Evolutionary conservation across 2,797 vertebrate genomes (phyloP), one percentile per base, ranked within the genome.

Genomic region (Channa striata): DNA sequence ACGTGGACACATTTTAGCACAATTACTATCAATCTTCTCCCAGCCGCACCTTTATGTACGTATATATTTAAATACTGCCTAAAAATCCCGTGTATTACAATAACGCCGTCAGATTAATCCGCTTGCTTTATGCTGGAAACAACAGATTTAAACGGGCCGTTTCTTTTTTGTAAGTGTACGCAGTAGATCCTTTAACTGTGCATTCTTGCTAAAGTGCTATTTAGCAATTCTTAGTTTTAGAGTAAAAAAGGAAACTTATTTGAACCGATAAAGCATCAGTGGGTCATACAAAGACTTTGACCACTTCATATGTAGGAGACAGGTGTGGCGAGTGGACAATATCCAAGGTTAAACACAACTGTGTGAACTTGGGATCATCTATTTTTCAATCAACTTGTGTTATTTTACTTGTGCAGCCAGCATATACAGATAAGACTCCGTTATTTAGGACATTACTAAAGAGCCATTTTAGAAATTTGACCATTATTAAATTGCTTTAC

Each of bases 1-100:
- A 94, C 88, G 90, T 93, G 93, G 91, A 79, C 50, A 65, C 8
- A 3, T 4, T n/a, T 61, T 74, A 13, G 70, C 21, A 62, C 20
- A 59, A 36, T 1, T 11, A 1, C 67, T n/a, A n/a, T n/a, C n/a
- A n/a, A n/a, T n/a, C n/a, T n/a, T n/a, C n/a, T n/a, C n/a, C n/a
- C n/a, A n/a, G n/a, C n/a, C n/a, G n/a, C n/a, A 13, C 25, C 25
- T 11, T 11, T 11, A 11, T 44, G 10, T 11, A 46, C 13, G 30
- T 49, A 73, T 6, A 61, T 2, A 44, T 48, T 52, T 0, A 21
- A 34, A 17, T 43, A 36, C 9, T 25, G 10, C 17, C 9, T 34
- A 37, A 21, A 61, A 49, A 58, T 1, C 1, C 13, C 33, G 1
- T 14, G 11, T 3, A 30, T 17, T 2, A 59, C 3, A 25, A 52